A percentile compares a stretch with the other conserved stretches of the same genome.
Evolutionary conservation across 2,113 vertebrate species (phyloP).

Genomic region (Pogona vitticeps): DNA sequence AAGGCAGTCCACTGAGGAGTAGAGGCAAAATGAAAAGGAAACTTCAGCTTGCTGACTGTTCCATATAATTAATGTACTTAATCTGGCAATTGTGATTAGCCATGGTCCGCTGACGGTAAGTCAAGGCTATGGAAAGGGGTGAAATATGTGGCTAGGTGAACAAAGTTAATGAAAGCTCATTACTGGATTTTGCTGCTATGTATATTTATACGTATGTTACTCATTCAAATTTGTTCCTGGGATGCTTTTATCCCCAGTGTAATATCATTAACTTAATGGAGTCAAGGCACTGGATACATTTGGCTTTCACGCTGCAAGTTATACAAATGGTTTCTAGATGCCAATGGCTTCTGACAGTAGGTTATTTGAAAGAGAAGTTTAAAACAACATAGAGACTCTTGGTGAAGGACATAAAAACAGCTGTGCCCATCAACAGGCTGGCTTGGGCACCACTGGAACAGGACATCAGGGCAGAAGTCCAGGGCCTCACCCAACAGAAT

Average conservation of each 20-base stretch:
- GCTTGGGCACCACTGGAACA: neutral
- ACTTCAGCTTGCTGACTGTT: constrained; percentile 53
- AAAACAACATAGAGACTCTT: neutral
- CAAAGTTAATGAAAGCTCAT: constrained; percentile 69
- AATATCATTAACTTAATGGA: constrained; percentile 68
- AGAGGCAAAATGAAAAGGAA: constrained; percentile 60
- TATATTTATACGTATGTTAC: constrained; percentile 43
- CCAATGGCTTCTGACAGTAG: constrained; percentile 31
- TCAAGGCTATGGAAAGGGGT: constrained; percentile 35
- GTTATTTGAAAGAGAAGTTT: constrained; percentile 31
- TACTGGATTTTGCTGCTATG: constrained; percentile 53
- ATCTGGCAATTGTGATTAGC: constrained; percentile 54
- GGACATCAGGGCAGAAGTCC: neutral
- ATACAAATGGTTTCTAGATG: constrained; percentile 44
- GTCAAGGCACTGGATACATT: constrained; percentile 55
- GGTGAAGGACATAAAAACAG: neutral
- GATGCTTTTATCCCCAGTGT: constrained; percentile 60
- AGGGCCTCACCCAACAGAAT: neutral
- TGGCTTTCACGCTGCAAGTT: constrained; percentile 50
- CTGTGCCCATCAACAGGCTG: neutral
- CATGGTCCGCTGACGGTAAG: constrained; percentile 40
- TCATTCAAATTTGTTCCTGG: constrained; percentile 61
- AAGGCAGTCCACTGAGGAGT: constrained; percentile 53
- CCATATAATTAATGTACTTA: constrained; percentile 54
- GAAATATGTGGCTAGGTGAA: constrained; percentile 63